Evolutionary conservation across 2,113 vertebrate species (phyloP), one percentile per base, ranked within the genome.

Genomic region (Xiphophorus maculatus): DNA sequence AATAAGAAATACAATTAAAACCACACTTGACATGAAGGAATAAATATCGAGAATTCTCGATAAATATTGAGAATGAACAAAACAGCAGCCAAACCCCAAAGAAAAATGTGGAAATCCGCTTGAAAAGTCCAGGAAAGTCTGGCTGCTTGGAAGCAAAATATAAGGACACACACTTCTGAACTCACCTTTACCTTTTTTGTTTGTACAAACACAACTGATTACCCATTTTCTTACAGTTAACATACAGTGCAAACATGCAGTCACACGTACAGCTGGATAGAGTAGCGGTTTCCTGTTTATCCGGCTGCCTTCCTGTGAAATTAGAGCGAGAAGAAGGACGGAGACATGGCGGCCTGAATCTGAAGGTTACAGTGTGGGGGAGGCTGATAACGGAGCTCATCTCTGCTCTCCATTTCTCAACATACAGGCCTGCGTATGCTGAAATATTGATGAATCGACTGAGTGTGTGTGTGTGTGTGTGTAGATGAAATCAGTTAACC

Each of bases 361-460:
- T 70, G 44, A 48, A 10, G 62, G 37, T 79, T 69, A 82, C 76
- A 72, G 75, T 77, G 44, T 48, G 69, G 66, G n/a, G 66, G 28
- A 63, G 54, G 64, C 29, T 79, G 71, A 33, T 73, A 25, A 58
- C 22, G 3, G 65, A 76, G 71, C 71, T 75, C 84, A 79, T 85
- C 54, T 0, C 77, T 79, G 73, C 74, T 80, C 84, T 77, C 79
- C 73, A 82, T 90, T 84, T 88, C 86, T 92, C 86, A 89, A 70
- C 85, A 77, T 83, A 80, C 70, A 77, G 69, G 76, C 37, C 83
- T 69, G 61, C 48, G 63, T 72, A 58, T 85, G 62, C 89, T 94
- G 83, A 94, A 94, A 92, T 93, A 94, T 94, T 92, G 88, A 94
- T 94, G 94, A 90, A 81, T 86, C 62, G 68, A 69, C 77, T 69